Conservation (phyloP, 2,797 vertebrate genomes). For the Argyrosomus regius region DNA sequence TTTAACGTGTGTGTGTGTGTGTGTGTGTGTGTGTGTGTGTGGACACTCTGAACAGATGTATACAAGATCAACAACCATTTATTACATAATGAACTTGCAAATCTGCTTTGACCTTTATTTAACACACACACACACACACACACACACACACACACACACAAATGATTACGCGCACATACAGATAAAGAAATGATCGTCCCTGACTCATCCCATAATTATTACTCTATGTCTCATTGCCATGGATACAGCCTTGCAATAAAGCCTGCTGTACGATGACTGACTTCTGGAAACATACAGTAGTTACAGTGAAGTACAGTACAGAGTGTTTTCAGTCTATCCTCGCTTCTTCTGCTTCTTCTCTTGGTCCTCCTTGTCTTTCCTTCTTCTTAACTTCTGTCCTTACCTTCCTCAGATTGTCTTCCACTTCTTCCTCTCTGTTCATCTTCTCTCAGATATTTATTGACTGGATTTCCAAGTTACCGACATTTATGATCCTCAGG, state of each 20-base stretch:
- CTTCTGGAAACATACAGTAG: not conserved
- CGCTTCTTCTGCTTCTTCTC: not conserved
- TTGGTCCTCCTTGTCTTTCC: not conserved
- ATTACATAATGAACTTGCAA: slow-evolving; percentile 31
- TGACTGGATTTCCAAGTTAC: too few relatives aligned
- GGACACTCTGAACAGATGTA: not conserved
- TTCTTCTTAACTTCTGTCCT: not conserved
- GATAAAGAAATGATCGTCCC: slow-evolving; percentile 38
- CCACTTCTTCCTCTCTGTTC: not conserved
- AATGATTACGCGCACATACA: not conserved
- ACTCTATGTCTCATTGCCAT: slow-evolving; percentile 49
- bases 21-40: slow-evolving; percentile 1
- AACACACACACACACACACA: not conserved
- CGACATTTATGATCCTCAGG: too few relatives aligned
- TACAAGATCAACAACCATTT: slow-evolving; percentile 1
- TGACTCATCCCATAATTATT: slow-evolving; percentile 63
- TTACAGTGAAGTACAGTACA: not conserved
- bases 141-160: not conserved
- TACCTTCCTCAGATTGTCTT: not conserved
- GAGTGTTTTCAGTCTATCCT: not conserved
- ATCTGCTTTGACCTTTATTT: slow-evolving; percentile 14
- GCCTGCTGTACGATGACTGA: slow-evolving; percentile 7
- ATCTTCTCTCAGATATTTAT: too few relatives aligned
- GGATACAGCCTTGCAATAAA: slow-evolving; percentile 45
- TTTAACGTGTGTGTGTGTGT: not conserved